A percentile compares a stretch with the other conserved stretches of the same genome.
Evolutionary conservation across 2,888 invertebrate genomes (phyloP).

Genomic region (Aphrophora alni): DNA sequence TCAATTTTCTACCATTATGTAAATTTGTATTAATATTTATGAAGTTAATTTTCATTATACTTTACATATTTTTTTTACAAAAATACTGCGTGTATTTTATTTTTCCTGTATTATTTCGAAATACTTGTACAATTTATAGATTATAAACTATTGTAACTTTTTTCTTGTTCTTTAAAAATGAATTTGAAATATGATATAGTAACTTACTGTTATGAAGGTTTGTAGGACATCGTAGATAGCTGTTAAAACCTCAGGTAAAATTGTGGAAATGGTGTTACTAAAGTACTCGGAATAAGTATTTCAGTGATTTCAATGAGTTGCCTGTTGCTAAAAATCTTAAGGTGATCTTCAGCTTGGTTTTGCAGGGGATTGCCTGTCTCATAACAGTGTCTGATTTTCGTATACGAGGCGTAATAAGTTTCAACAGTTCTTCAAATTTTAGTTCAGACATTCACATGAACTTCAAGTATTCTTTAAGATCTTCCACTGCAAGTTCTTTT

Average conservation of each 20-base stretch:
- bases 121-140: not conserved
- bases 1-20: too few species aligned
- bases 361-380: constrained; percentile 21
- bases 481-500: constrained; percentile 25
- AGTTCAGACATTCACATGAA: not conserved
- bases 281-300: not conserved
- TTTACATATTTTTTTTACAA: too few species aligned
- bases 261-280: not conserved
- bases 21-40: too few species aligned
- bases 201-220: not conserved
- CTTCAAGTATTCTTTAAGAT: constrained; percentile 23
- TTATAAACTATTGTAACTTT: not conserved
- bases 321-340: constrained; percentile 23
- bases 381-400: not conserved
- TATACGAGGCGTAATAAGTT: constrained; percentile 16
- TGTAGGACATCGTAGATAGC: not conserved
- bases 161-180: too few species aligned
- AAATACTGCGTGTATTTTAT: too few species aligned
- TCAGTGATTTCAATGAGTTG: constrained; percentile 19
- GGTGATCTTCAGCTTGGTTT: constrained; percentile 17
- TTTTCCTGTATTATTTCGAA: too few species aligned
- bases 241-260: not conserved
- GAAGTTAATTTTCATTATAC: too few species aligned
- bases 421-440: constrained; percentile 7
- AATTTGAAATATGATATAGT: too few species aligned